phyloP scores from a whole-genome alignment of 1,140 invertebrate species.

The Drosophila sp. region DNA sequence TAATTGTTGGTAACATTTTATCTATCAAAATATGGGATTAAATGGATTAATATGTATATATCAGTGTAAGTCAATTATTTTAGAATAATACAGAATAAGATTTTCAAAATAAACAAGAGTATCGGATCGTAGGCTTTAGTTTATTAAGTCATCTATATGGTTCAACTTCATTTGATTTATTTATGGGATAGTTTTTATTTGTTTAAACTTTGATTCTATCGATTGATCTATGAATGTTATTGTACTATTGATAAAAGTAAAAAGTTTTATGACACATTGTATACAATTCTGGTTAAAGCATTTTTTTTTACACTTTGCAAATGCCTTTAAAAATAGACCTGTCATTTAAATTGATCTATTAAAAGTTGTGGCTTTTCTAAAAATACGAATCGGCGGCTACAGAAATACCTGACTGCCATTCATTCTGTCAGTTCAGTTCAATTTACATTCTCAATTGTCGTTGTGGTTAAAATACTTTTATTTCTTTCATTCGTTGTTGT shows the following conservation, averaged over 20 bases:
- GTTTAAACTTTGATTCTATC: not conserved
- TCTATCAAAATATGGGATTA: too few relatives aligned
- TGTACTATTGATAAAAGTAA: not conserved
- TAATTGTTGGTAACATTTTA: too few relatives aligned
- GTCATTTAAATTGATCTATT: constrained; percentile 69
- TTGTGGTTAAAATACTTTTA: constrained; percentile 48
- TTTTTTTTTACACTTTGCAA: constrained; percentile 43
- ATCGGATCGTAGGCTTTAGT: too few relatives aligned
- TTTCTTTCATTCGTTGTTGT: constrained; percentile 33
- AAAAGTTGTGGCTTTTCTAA: constrained; percentile 72
- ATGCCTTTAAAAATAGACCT: constrained; percentile 73
- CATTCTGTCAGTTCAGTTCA: constrained; percentile 40
- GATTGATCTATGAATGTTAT: not conserved
- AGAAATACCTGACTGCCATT: constrained; percentile 39
- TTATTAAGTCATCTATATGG: too few relatives aligned
- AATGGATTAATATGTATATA: too few relatives aligned
- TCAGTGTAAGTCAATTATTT: too few relatives aligned
- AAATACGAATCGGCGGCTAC: constrained; percentile 52
- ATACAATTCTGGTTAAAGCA: constrained; percentile 7
- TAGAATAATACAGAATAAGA: too few relatives aligned
- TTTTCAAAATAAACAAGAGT: too few relatives aligned
- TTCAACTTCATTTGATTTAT: not conserved
- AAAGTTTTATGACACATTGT: constrained; percentile 6
- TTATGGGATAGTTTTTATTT: not conserved
- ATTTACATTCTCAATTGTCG: constrained; percentile 65